A percentile compares a stretch with the other conserved stretches of the same genome.
These are phyloP conservation scores for Hylaea fasciaria DNA, from an alignment of 2,888 invertebrate species.

Conservation along the genomic window DNA sequence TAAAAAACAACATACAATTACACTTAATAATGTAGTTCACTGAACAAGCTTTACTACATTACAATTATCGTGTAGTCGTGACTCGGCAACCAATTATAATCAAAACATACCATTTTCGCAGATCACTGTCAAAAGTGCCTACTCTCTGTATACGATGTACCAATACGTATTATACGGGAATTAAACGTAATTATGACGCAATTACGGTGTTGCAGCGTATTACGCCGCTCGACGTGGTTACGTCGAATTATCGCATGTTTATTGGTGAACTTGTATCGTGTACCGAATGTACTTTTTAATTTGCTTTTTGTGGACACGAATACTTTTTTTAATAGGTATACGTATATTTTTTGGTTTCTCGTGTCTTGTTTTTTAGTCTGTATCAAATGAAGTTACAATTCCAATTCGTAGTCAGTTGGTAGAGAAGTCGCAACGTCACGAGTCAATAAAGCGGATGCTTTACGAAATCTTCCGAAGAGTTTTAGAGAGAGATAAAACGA, in stretches of 20 bases:
- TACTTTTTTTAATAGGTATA: no score
- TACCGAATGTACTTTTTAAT: background rate
- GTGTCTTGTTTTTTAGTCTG: no score
- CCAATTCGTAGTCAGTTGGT: no score
- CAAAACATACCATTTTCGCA: conserved; percentile 39
- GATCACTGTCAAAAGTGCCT: conserved; percentile 45
- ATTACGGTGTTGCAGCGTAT: conserved; percentile 42
- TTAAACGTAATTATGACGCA: conserved; percentile 38
- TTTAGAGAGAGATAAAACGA: no score
- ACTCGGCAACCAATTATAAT: conserved; percentile 32
- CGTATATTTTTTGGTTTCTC: no score
- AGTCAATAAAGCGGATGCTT: no score
- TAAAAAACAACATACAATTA: conserved; percentile 2
- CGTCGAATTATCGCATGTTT: conserved; percentile 51
- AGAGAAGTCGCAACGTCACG: no score
- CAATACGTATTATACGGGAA: conserved; percentile 27
- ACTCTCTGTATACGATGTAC: conserved; percentile 18
- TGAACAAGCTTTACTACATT: conserved; percentile 20
- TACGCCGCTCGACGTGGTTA: conserved; percentile 45
- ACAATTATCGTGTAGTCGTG: conserved; percentile 32
- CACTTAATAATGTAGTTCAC: background rate
- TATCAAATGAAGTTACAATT: no score
- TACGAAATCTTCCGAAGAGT: no score
- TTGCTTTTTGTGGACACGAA: background rate
- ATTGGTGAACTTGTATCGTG: conserved; percentile 34